A percentile compares a stretch with the other conserved stretches of the same genome.
Evolutionary conservation across 2,113 vertebrate genomes (phyloP).

Genomic region (Nycticorax nycticorax): DNA sequence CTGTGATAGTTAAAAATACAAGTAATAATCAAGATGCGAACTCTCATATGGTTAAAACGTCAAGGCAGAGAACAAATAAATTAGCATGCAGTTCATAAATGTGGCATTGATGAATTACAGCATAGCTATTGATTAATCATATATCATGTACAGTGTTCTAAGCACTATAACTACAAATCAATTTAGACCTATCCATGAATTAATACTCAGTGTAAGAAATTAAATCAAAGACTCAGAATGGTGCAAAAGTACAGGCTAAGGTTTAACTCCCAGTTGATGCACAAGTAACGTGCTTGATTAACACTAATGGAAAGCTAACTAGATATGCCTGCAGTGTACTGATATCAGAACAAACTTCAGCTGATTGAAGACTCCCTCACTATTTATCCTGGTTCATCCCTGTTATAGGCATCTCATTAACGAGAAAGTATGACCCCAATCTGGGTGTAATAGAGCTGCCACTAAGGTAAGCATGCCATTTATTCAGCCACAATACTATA

Average conservation of each 20-base stretch:
- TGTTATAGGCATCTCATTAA: background rate
- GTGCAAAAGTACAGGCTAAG: slow-evolving; percentile 6
- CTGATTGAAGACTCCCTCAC: slow-evolving; percentile 13
- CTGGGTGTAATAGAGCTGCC: background rate
- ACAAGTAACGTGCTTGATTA: slow-evolving; percentile 5
- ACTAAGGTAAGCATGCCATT: background rate
- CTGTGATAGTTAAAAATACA: background rate
- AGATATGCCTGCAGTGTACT: slow-evolving; percentile 24
- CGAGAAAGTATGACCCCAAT: background rate
- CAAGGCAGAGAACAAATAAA: slow-evolving; percentile 1
- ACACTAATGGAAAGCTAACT: slow-evolving; percentile 40
- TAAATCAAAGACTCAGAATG: background rate
- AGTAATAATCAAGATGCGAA: background rate
- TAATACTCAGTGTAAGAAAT: slow-evolving; percentile 8
- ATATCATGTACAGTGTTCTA: slow-evolving; percentile 6
- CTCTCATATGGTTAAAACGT: background rate
- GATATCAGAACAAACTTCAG: slow-evolving; percentile 38
- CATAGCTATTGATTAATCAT: slow-evolving; percentile 43
- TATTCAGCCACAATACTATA: background rate
- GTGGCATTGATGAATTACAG: slow-evolving; percentile 22
- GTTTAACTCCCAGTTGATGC: slow-evolving; percentile 20
- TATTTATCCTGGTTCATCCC: background rate
- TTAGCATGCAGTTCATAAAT: slow-evolving; percentile 53
- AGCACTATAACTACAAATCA: background rate
- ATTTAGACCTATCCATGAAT: background rate